Conservation (phyloP, 2,888 invertebrate genomes). For the Dorcus parallelipipedus region DNA sequence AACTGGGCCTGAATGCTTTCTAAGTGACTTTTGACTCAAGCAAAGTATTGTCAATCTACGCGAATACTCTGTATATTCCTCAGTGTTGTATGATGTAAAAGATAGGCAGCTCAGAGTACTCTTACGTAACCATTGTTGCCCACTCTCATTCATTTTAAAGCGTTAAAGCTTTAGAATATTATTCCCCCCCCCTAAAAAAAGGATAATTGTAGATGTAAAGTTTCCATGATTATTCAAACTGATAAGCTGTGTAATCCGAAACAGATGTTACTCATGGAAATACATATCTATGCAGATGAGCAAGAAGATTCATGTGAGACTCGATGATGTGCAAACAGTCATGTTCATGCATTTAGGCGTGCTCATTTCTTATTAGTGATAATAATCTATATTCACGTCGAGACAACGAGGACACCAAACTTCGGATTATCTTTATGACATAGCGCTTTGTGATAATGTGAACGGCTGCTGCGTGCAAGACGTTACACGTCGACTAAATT, state of each 20-base stretch:
- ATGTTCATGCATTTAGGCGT: constrained; percentile 4
- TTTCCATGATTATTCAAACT: too few relatives aligned
- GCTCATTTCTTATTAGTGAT: constrained; percentile 5
- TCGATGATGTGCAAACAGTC: constrained; percentile 2
- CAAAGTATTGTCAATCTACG: not conserved
- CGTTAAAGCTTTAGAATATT: too few relatives aligned
- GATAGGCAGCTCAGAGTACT: not conserved
- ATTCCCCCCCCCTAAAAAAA: too few relatives aligned
- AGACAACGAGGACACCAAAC: not conserved
- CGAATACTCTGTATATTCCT: not conserved
- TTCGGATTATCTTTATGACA: constrained; percentile 13
- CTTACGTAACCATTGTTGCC: too few relatives aligned
- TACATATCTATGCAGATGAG: not conserved
- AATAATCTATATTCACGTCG: constrained; percentile 3
- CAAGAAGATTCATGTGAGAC: constrained; percentile 11
- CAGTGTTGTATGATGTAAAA: not conserved
- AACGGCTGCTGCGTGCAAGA: not conserved
- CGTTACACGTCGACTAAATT: constrained; percentile 29
- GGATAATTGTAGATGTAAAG: too few relatives aligned
- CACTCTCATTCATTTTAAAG: too few relatives aligned
- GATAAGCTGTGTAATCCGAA: not conserved
- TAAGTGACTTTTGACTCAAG: not conserved
- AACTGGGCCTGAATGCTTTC: too few relatives aligned
- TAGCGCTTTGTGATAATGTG: constrained; percentile 10
- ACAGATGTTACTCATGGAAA: not conserved